These are phyloP conservation scores for Panthera uncia DNA, from an alignment of 2,113 vertebrate genomes.

Conservation along the genomic window DNA sequence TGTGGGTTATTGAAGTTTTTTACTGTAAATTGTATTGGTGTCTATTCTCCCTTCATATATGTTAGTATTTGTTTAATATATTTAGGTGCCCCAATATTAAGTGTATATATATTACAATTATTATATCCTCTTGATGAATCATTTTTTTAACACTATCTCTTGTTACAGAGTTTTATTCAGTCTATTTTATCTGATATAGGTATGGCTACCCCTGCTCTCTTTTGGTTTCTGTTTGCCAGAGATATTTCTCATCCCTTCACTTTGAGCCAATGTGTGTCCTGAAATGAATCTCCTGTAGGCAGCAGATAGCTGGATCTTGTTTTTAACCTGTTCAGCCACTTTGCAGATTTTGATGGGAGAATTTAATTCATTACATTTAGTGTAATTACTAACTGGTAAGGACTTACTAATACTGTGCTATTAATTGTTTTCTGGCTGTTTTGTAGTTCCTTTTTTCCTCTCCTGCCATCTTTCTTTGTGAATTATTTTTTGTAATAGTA, in stretches of 20 bases:
- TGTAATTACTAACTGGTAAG: neutral
- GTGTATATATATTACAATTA: neutral
- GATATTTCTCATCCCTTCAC: neutral
- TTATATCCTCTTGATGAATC: neutral
- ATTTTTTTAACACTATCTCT: neutral
- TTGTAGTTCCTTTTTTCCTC: neutral
- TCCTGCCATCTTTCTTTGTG: neutral
- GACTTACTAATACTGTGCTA: neutral
- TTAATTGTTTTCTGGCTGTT: neutral
- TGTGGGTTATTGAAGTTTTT: neutral
- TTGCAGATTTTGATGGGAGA: neutral
- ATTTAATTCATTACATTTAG: neutral
- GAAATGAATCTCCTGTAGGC: neutral
- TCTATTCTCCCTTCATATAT: neutral
- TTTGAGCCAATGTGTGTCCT: neutral
- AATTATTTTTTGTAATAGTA: neutral
- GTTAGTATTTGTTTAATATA: neutral
- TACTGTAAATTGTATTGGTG: neutral
- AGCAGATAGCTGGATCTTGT: neutral
- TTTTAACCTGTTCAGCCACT: neutral
- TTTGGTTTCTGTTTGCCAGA: neutral
- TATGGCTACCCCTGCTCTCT: neutral
- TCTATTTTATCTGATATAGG: neutral
- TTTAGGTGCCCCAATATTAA: neutral
- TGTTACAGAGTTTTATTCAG: neutral